Conservation (phyloP, 2,888 invertebrate species). For the Dorcus hopei region DNA sequence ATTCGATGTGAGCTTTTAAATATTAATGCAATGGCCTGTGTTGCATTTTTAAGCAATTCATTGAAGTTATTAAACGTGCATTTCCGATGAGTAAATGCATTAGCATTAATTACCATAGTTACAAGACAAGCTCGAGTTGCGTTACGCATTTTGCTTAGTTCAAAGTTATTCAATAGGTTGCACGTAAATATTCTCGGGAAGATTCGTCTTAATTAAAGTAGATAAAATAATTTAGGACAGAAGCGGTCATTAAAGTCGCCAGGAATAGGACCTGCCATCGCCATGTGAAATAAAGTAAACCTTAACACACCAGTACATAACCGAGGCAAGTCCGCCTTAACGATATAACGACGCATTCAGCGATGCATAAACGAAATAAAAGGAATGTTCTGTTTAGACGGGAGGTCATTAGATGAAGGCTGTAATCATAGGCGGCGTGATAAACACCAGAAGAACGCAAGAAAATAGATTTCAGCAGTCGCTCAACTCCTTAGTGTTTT, state of each 20-base stretch:
- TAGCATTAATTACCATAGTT: too few species aligned
- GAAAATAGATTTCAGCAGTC: slow-evolving; percentile 7
- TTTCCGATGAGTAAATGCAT: not conserved
- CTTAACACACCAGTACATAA: slow-evolving; percentile 15
- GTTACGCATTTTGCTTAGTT: too few species aligned
- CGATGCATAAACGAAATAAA: slow-evolving; percentile 19
- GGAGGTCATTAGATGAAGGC: slow-evolving; percentile 23
- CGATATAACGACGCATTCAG: slow-evolving; percentile 21
- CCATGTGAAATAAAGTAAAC: not conserved
- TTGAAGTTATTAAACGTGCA: slow-evolving; percentile 1
- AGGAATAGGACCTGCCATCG: slow-evolving; percentile 12
- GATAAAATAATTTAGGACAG: slow-evolving; percentile 15
- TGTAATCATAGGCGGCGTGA: slow-evolving; percentile 24
- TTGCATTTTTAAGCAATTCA: not conserved
- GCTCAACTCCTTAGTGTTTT: not conserved
- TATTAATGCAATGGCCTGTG: too few species aligned
- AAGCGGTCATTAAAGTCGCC: slow-evolving; percentile 16
- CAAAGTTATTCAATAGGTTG: too few species aligned
- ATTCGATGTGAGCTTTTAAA: too few species aligned
- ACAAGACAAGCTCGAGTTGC: too few species aligned
- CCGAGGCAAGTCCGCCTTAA: slow-evolving; percentile 16
- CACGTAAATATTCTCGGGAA: not conserved
- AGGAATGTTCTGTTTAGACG: slow-evolving; percentile 17
- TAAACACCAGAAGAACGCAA: slow-evolving; percentile 14
- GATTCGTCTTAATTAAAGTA: not conserved